A percentile compares a stretch with the other conserved stretches of the same genome.
Evolutionary conservation across 1,140 invertebrate genomes (phyloP).

Genomic region (Brachionus calyciflorus): DNA sequence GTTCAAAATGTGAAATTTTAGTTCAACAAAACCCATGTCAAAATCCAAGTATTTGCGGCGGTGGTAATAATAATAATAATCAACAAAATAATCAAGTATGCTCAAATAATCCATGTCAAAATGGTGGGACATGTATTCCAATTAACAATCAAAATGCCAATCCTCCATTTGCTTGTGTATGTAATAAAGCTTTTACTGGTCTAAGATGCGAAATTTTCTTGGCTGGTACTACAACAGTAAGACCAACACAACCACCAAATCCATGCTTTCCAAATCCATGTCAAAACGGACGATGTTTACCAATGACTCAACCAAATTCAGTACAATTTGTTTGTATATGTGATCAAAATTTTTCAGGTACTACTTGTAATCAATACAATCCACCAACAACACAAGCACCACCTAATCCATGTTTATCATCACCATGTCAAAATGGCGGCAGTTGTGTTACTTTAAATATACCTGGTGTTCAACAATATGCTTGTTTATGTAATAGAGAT

Average conservation of each 20-base stretch:
- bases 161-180: conserved; percentile 65
- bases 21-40: background rate
- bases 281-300: conserved; percentile 13
- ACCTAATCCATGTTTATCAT: conserved; percentile 50
- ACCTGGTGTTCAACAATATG: background rate
- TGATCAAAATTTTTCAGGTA: conserved; percentile 66
- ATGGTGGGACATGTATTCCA: background rate
- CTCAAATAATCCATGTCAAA: background rate
- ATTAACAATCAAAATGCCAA: conserved; percentile 60
- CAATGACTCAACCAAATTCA: conserved; percentile 22
- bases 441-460: conserved; percentile 64
- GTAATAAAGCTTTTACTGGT: conserved; percentile 69
- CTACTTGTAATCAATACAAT: conserved; percentile 72
- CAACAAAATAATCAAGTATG: no score
- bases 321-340: conserved; percentile 83
- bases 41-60: no score
- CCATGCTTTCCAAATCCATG: conserved; percentile 5
- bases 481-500: conserved; percentile 26
- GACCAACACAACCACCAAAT: background rate
- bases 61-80: no score
- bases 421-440: conserved; percentile 89
- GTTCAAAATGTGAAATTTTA: background rate
- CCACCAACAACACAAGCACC: conserved; percentile 53
- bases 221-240: background rate
- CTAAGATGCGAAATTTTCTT: conserved; percentile 65